A percentile compares a stretch with the other conserved stretches of the same genome.
These are phyloP conservation scores for Brachypterus glaber DNA, from an alignment of 2,888 invertebrate genomes.

Conservation along the genomic window DNA sequence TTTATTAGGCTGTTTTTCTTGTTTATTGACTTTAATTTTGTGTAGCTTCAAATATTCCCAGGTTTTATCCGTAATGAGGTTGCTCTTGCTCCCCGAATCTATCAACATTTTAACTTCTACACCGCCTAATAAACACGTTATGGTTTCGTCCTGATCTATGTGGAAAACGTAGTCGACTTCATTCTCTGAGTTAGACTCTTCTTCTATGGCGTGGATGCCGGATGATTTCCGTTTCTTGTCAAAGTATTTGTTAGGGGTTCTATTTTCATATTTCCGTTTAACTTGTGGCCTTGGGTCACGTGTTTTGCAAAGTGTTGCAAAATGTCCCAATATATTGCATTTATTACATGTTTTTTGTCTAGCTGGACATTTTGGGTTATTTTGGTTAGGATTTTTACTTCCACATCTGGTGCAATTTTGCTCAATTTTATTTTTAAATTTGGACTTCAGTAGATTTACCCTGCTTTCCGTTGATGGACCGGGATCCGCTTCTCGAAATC, in stretches of 20 bases:
- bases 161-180: constrained; percentile 2
- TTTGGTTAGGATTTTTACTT: constrained; percentile 12
- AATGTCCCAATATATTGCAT: constrained; percentile 23
- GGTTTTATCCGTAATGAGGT: not conserved
- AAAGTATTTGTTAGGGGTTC: not conserved
- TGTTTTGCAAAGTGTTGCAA: constrained; percentile 15
- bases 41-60: constrained; percentile 19
- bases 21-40: constrained; percentile 13
- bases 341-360: constrained; percentile 18
- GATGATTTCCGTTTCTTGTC: not conserved
- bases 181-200: not conserved
- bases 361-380: constrained; percentile 20
- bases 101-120: constrained; percentile 1
- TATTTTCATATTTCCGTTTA: not conserved
- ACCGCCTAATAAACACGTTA: not conserved
- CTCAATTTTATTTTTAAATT: not conserved
- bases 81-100: not conserved
- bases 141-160: not conserved
- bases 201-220: not conserved
- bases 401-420: not conserved
- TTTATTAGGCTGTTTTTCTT: constrained; percentile 13
- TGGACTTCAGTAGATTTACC: not conserved
- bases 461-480: not conserved
- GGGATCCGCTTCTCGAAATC: constrained; percentile 11
- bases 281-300: not conserved